Percentiles rank a stretch among this genome's conserved stretches.
These are phyloP conservation scores for Heliconius melpomene DNA, from an alignment of 1,140 invertebrate genomes.

Conservation along the genomic window DNA sequence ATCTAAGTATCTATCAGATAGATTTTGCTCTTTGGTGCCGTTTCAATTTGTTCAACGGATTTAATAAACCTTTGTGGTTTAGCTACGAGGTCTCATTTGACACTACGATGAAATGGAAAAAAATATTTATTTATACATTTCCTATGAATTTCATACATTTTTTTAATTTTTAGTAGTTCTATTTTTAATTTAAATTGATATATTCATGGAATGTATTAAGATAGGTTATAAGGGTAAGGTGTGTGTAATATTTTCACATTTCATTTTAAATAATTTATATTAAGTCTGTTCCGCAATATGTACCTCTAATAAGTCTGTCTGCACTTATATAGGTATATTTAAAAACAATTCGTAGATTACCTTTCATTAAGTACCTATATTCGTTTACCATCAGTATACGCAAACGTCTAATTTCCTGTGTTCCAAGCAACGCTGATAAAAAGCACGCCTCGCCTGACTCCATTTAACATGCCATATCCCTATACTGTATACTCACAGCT, in stretches of 20 bases:
- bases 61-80: slow-evolving; percentile 14
- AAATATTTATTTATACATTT: background rate
- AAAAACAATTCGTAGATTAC: background rate
- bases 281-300: too few species aligned
- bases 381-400: slow-evolving; percentile 24
- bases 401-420: slow-evolving; percentile 37
- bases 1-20: slow-evolving; percentile 40
- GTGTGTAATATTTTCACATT: too few species aligned
- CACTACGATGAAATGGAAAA: background rate
- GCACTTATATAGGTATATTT: background rate
- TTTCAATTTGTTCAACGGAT: slow-evolving; percentile 26
- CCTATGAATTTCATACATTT: too few species aligned
- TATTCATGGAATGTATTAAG: too few species aligned
- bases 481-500: background rate
- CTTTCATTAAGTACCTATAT: background rate
- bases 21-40: slow-evolving; percentile 30
- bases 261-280: too few species aligned
- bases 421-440: slow-evolving; percentile 35
- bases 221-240: too few species aligned
- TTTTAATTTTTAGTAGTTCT: too few species aligned
- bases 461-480: slow-evolving; percentile 28
- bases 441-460: slow-evolving; percentile 26
- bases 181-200: too few species aligned
- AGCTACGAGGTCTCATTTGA: background rate
- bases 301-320: background rate